phyloP scores from a whole-genome alignment of 1,140 invertebrate genomes.

The Drosophila virilis region DNA sequence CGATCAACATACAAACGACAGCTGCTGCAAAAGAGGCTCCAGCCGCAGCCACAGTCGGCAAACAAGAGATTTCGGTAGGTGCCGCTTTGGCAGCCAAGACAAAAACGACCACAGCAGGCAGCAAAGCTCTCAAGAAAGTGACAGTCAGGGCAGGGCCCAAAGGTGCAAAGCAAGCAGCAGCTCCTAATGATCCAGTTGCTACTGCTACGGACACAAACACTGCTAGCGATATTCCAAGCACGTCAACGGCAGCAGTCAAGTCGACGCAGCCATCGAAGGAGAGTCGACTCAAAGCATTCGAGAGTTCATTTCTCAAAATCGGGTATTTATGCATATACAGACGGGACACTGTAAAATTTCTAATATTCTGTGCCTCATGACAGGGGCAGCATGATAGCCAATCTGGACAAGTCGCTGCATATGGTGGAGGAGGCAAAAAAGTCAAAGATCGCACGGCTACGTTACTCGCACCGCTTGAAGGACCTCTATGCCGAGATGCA shows the following conservation, averaged over 20 bases:
- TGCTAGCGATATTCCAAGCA: constrained; percentile 11
- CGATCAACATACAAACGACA: background rate
- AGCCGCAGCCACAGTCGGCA: background rate
- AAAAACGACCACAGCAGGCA: background rate
- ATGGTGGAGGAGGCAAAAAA: constrained; percentile 69
- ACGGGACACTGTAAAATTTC: background rate
- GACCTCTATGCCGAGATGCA: constrained; percentile 71
- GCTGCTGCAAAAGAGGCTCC: background rate
- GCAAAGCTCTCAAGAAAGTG: background rate
- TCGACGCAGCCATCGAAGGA: constrained; percentile 42
- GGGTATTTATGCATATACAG: constrained; percentile 51
- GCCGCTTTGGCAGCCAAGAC: background rate
- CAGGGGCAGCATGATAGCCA: constrained; percentile 64
- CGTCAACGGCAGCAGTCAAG: background rate
- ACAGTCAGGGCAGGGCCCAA: constrained; percentile 1
- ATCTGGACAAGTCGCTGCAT: constrained; percentile 68
- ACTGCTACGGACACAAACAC: background rate
- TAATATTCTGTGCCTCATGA: background rate
- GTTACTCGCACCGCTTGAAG: constrained; percentile 57
- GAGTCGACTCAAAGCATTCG: constrained; percentile 61
- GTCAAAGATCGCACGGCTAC: constrained; percentile 64
- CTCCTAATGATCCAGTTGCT: background rate
- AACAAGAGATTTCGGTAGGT: background rate
- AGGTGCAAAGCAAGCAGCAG: constrained; percentile 1
- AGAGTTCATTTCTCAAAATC: constrained; percentile 70